Conservation (phyloP, 2,113 vertebrate species). For the Microcebus murinus region DNA sequence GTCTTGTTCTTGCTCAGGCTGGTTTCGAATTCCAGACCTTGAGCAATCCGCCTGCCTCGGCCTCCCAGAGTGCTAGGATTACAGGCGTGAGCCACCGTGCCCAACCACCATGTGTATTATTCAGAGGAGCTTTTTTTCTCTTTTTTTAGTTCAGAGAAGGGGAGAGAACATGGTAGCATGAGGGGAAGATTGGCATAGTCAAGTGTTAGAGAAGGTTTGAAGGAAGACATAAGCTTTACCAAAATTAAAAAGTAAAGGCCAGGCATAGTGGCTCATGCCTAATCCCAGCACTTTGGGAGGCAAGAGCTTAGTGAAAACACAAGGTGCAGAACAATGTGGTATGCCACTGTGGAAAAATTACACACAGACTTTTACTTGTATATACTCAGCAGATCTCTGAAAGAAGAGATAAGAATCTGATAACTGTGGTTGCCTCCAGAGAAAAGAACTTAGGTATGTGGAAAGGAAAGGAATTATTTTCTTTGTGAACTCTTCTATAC, state of each 20-base stretch:
- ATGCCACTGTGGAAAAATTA: background rate
- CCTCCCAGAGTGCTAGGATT: no score
- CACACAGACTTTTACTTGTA: background rate
- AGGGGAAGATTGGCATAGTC: background rate
- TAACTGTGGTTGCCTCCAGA: background rate
- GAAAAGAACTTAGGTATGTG: background rate
- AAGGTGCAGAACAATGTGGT: background rate
- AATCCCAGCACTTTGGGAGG: no score
- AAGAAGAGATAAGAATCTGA: background rate
- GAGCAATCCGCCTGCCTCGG: no score
- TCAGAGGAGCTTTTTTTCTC: background rate
- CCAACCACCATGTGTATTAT: background rate
- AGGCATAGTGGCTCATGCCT: no score
- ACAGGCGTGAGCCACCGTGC: no score
- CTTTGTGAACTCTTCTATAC: background rate
- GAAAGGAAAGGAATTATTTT: background rate
- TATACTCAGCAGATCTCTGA: background rate
- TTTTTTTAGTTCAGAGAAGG: background rate
- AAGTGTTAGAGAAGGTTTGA: background rate
- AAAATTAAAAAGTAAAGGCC: background rate
- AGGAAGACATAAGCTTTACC: background rate
- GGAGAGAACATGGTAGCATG: background rate
- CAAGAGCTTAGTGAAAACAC: background rate
- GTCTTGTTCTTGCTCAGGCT: no score
- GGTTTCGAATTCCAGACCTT: no score